phyloP scores from a whole-genome alignment of 30 jellyfish, hydroid and myxozoan species.

The Clytia hemisphaerica region DNA sequence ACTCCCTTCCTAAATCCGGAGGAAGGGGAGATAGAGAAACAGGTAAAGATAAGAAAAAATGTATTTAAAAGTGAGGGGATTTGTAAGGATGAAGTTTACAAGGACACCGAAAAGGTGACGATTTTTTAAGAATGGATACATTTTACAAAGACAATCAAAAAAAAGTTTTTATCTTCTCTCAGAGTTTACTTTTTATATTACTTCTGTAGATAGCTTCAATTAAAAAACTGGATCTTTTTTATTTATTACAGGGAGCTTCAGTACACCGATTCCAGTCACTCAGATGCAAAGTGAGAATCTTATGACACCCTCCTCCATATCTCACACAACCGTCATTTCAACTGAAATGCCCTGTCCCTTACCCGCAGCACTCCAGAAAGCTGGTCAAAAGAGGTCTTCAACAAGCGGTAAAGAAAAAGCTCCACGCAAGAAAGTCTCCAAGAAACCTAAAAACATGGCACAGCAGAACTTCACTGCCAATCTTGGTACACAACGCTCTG shows the following conservation, averaged over 20 bases:
- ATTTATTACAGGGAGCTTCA: slow-evolving; percentile 1
- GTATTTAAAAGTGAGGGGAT: too few species aligned
- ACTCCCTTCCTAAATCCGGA: too few species aligned
- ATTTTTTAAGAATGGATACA: too few species aligned
- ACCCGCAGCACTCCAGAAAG: not conserved
- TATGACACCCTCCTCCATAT: not conserved
- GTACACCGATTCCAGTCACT: slow-evolving; percentile 17
- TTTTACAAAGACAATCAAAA: too few species aligned
- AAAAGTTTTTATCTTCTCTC: too few species aligned
- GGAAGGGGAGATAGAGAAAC: too few species aligned
- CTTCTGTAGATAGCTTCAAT: too few species aligned
- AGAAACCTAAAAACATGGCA: not conserved
- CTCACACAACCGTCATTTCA: not conserved
- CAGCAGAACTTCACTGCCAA: slow-evolving; percentile 5
- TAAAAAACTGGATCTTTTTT: too few species aligned
- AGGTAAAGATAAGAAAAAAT: too few species aligned
- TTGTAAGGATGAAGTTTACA: too few species aligned
- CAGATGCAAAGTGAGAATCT: slow-evolving; percentile 14
- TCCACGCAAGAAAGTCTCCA: not conserved
- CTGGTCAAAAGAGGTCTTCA: not conserved
- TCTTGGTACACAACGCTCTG: slow-evolving; percentile 6
- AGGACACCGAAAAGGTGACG: too few species aligned
- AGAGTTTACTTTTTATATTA: too few species aligned
- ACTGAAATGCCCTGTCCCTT: not conserved
- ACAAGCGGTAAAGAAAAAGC: slow-evolving; percentile 1